Percentiles rank a stretch among this genome's conserved stretches.
Evolutionary conservation across 2,888 invertebrate species (phyloP).

Genomic region (Nymphalis c-album): DNA sequence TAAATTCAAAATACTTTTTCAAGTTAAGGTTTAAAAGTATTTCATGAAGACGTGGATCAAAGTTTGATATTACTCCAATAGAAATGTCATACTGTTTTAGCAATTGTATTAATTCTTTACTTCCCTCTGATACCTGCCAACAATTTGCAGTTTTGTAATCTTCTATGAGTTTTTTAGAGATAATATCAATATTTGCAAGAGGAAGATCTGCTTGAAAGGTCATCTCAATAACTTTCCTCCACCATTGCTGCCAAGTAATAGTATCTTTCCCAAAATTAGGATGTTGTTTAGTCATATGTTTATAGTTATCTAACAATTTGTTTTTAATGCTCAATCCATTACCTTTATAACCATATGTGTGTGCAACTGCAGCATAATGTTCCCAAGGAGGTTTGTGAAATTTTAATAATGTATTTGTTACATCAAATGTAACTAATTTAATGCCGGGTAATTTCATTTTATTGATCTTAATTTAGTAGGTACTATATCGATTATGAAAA

Average conservation of each 20-base stretch:
- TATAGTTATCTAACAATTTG: slow-evolving; percentile 85
- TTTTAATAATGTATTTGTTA: slow-evolving; percentile 91
- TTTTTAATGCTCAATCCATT: slow-evolving; percentile 77
- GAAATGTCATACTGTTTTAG: slow-evolving; percentile 71
- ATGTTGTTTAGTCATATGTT: slow-evolving; percentile 83
- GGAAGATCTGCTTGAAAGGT: slow-evolving; percentile 83
- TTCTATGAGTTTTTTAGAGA: slow-evolving; percentile 84
- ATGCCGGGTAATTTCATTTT: slow-evolving; percentile 74
- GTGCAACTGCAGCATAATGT: slow-evolving; percentile 87
- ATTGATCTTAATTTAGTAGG: background rate
- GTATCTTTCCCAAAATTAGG: slow-evolving; percentile 90
- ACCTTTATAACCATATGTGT: slow-evolving; percentile 84
- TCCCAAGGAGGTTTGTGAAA: slow-evolving; percentile 86
- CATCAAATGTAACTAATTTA: slow-evolving; percentile 91
- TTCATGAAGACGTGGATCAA: slow-evolving; percentile 88
- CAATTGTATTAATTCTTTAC: slow-evolving; percentile 83
- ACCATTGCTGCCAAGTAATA: slow-evolving; percentile 91
- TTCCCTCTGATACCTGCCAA: slow-evolving; percentile 86
- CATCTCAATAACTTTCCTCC: slow-evolving; percentile 85
- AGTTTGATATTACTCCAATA: slow-evolving; percentile 93
- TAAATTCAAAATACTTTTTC: slow-evolving; percentile 88
- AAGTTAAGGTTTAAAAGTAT: slow-evolving; percentile 85
- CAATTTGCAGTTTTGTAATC: slow-evolving; percentile 86
- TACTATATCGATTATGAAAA: background rate
- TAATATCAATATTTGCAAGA: slow-evolving; percentile 48